Conservation (phyloP, 2,797 vertebrate species). For the Vultur gryphus region DNA sequence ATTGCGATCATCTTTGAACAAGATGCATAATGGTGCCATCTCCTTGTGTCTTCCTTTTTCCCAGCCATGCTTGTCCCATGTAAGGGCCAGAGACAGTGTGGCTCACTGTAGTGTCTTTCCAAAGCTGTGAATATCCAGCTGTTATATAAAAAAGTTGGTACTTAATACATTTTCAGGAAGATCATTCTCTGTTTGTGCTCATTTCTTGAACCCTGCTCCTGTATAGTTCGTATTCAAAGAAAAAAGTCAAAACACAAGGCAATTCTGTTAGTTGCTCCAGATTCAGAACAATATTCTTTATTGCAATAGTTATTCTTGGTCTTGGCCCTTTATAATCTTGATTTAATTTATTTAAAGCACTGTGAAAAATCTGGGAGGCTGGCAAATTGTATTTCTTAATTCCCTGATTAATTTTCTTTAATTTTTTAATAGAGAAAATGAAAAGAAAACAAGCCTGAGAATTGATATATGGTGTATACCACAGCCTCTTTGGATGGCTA, state of each 20-base stretch:
- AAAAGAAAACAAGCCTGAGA: slow-evolving; percentile 25
- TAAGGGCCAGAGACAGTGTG: neutral
- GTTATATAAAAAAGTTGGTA: neutral
- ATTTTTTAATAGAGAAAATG: neutral
- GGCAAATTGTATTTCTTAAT: neutral
- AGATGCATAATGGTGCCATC: neutral
- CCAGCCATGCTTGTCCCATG: neutral
- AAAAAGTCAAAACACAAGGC: neutral
- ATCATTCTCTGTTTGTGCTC: neutral
- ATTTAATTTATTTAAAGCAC: slow-evolving; percentile 1
- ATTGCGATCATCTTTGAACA: neutral
- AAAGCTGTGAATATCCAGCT: slow-evolving; percentile 22
- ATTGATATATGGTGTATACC: neutral
- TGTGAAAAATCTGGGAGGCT: neutral
- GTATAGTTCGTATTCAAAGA: neutral
- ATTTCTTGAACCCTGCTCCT: neutral
- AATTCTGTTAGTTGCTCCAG: neutral
- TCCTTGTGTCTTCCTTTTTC: neutral
- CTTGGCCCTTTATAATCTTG: neutral
- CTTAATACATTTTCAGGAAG: neutral
- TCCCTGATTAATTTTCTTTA: neutral
- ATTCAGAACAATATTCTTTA: neutral
- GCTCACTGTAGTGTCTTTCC: neutral
- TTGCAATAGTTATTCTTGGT: neutral
- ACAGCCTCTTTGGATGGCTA: neutral